phyloP scores from a whole-genome alignment of 2,113 vertebrate genomes.

The Seriola quinqueradiata region DNA sequence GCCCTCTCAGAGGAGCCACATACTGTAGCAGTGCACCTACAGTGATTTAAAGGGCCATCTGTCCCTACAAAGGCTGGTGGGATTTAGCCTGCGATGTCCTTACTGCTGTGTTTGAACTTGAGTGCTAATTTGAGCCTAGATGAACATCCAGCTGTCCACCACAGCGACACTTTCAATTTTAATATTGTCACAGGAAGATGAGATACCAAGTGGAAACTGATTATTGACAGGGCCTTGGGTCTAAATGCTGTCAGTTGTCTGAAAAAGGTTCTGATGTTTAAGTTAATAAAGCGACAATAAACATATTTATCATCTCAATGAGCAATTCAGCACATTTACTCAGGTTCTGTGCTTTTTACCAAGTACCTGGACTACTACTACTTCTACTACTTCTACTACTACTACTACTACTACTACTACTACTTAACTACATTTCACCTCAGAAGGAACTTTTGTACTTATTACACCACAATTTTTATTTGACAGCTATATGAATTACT shows the following conservation, averaged over 20 bases:
- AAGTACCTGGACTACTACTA: no score
- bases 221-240: neutral
- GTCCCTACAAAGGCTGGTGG: conserved; percentile 22
- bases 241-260: neutral
- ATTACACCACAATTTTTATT: no score
- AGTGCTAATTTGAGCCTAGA: conserved; percentile 44
- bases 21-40: neutral
- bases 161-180: neutral
- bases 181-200: neutral
- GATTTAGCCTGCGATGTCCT: conserved; percentile 6
- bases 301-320: neutral
- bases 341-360: no score
- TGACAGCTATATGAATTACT: no score
- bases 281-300: neutral
- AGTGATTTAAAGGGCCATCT: conserved; percentile 25
- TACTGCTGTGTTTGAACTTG: conserved; percentile 28
- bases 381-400: no score
- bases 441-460: no score
- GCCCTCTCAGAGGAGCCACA: neutral
- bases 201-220: neutral
- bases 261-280: neutral
- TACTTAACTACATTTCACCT: no score
- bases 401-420: no score
- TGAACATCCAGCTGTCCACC: conserved; percentile 39
- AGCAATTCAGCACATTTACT: no score